Base-by-base conservation (phyloP, 1,140 invertebrate genomes). In the Pseudomyrmex pallidus region DNA sequence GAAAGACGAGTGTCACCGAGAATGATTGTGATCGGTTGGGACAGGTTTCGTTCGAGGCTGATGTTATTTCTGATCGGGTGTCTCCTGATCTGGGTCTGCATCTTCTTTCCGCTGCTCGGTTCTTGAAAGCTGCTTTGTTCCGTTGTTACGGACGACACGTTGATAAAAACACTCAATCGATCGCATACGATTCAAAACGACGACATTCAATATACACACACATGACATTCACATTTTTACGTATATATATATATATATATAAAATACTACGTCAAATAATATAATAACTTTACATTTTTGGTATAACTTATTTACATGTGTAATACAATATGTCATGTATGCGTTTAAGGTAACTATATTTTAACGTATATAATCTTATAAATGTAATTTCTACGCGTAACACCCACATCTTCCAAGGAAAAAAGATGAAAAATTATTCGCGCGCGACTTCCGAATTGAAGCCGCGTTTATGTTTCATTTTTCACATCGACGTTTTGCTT, bases 31-130 rank as follows among this genome's bases (percentile, higher is more conserved):
- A 74, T 94, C 46, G 92, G 92, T 54, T 95, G 94, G 94, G 94
- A 94, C 72, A 90, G 48, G 25, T 91, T 92, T 35, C 91, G 92
- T 67, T 90, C 93, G 9, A 93, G 85, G n/a, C 86, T 89, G 5
- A 91, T 94, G 86, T n/a, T 93, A 1, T 52, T 85, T 1, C 83
- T 95, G 54, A 48, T 92, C 15, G 46, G 90, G 2, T 89, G 93
- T 2, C 90, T 94, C 48, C 13, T 94, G 3, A 52, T 94, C 12
- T 95, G 94, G 94, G 92, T 90, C 8, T 82, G 84, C 20, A 82
- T 95, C 5, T 95, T 92, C 83, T 94, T 95, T 67, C 92, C 94
- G 7, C 68, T 94, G 3, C 77, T 92, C 17, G 66, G 74, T n/a
- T 73, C 48, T 1, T 82, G 57, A 88, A 73, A 35, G 5, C 35